A percentile compares a stretch with the other conserved stretches of the same genome.
These are phyloP conservation scores for Eupristina koningsbergeri DNA, from an alignment of 1,140 invertebrate genomes.

Conservation along the genomic window DNA sequence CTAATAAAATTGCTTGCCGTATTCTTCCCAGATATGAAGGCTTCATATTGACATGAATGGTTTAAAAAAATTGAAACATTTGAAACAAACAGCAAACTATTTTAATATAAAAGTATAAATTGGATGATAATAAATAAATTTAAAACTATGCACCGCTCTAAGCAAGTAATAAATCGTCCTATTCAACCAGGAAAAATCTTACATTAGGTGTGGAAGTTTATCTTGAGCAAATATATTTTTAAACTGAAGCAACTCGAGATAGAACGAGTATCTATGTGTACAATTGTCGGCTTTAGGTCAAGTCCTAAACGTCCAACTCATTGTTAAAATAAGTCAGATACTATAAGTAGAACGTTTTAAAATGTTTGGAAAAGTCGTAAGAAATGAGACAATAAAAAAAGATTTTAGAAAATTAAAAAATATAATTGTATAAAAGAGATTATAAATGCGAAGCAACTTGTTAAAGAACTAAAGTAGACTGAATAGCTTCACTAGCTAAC, in stretches of 20 bases:
- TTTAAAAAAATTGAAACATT: not conserved
- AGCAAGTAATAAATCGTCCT: not conserved
- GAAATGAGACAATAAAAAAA: not conserved
- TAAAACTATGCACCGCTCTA: not conserved
- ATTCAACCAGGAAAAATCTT: not conserved
- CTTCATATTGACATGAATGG: not conserved
- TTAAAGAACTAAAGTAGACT: not conserved
- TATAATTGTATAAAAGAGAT: not conserved
- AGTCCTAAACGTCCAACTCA: not conserved
- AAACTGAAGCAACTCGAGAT: not conserved
- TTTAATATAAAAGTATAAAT: not conserved
- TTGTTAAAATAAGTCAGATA: not conserved
- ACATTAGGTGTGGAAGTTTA: constrained; percentile 7
- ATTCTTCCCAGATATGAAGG: not conserved
- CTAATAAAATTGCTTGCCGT: not conserved
- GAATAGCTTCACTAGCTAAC: not conserved
- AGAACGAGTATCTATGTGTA: not conserved
- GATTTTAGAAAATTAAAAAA: not conserved
- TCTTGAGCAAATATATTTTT: not conserved
- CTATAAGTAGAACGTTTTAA: not conserved
- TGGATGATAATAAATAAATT: too few relatives aligned
- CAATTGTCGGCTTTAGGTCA: not conserved
- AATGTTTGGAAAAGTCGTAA: not conserved
- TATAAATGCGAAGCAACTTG: not conserved
- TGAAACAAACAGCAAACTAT: not conserved